A percentile compares a stretch with the other conserved stretches of the same genome.
These are phyloP conservation scores for Gymnopithys bicolor DNA, from an alignment of 2,797 vertebrate genomes.

Conservation along the genomic window DNA sequence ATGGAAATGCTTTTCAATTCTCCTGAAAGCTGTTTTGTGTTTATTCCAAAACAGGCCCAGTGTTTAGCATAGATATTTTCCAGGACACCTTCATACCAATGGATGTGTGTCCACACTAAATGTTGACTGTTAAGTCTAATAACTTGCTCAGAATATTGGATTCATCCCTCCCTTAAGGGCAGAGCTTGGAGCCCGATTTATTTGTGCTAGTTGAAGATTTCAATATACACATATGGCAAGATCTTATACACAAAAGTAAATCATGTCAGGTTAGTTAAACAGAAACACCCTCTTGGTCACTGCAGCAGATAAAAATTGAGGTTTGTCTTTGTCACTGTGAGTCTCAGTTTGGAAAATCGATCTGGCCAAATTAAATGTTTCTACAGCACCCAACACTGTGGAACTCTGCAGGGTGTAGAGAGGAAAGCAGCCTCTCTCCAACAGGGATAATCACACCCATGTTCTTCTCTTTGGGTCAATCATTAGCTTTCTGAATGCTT, in stretches of 20 bases:
- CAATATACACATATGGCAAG: not conserved
- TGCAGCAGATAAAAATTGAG: constrained; percentile 26
- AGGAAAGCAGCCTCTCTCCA: not conserved
- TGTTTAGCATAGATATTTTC: constrained; percentile 6
- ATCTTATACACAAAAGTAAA: constrained; percentile 12
- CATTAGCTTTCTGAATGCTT: constrained; percentile 51
- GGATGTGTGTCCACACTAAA: not conserved
- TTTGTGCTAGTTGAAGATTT: constrained; percentile 18
- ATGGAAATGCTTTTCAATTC: not conserved
- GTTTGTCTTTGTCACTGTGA: not conserved
- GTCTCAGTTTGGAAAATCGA: not conserved
- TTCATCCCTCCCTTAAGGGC: constrained; percentile 10
- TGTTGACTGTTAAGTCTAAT: not conserved
- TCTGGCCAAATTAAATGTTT: constrained; percentile 17
- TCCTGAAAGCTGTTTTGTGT: not conserved
- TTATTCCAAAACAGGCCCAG: not conserved
- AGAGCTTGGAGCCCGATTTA: not conserved
- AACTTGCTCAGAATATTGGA: not conserved
- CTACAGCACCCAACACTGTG: not conserved
- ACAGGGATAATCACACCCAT: constrained; percentile 21
- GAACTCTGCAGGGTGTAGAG: not conserved
- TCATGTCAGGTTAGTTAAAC: constrained; percentile 34
- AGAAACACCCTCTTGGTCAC: constrained; percentile 47
- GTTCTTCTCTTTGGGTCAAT: not conserved
- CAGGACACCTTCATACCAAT: not conserved